Conservation (phyloP, 2,113 vertebrate species). For the Cinclus cinclus region DNA sequence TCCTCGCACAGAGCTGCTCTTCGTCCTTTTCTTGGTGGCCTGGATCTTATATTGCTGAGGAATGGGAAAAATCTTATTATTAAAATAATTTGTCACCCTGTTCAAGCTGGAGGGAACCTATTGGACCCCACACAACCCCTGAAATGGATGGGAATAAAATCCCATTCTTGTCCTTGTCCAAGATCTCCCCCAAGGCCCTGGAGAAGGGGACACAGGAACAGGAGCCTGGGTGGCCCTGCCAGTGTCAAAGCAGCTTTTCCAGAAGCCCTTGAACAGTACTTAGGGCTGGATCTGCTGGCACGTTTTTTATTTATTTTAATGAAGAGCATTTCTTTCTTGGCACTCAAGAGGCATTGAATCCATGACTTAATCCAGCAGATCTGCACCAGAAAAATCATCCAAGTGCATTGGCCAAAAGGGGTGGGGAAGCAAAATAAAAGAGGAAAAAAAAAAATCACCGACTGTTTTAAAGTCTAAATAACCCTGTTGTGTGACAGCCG, state of each 20-base stretch:
- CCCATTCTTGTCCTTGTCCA: background rate
- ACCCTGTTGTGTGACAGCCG: background rate
- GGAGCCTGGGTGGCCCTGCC: background rate
- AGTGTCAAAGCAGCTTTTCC: background rate
- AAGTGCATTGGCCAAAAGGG: slow-evolving; percentile 21
- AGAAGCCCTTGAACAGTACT: background rate
- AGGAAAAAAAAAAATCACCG: background rate
- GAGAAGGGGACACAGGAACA: background rate
- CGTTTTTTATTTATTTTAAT: background rate
- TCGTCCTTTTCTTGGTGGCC: background rate
- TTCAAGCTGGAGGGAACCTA: background rate
- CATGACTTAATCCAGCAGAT: background rate
- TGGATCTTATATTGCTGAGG: background rate
- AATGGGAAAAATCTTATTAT: background rate
- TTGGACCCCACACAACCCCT: background rate
- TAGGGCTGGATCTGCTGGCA: background rate
- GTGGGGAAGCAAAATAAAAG: background rate
- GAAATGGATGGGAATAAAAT: background rate
- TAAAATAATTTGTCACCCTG: background rate
- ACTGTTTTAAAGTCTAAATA: background rate
- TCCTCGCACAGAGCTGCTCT: background rate
- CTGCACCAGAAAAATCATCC: slow-evolving; percentile 26
- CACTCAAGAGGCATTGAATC: background rate
- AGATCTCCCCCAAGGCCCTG: background rate
- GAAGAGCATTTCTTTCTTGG: background rate